Percentiles rank a stretch among this genome's conserved stretches.
Conservation (phyloP, 2,797 vertebrate species). For the Hozukius guyotensis region DNA sequence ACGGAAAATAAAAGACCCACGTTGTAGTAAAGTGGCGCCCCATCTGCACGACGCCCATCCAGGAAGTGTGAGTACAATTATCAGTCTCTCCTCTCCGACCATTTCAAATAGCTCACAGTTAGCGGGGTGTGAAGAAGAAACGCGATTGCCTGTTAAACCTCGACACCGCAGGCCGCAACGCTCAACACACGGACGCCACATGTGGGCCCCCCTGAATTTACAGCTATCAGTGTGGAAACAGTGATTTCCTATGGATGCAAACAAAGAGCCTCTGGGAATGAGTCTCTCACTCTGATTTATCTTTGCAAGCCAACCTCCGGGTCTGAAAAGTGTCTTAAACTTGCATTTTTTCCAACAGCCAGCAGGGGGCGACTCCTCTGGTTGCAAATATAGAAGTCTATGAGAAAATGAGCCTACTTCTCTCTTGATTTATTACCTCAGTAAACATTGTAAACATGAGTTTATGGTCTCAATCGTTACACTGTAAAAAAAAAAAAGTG, state of each 20-base stretch:
- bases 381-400: fast-evolving
- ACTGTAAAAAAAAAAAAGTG: too few species aligned
- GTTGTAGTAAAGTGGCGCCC: not conserved
- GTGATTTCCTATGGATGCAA: not conserved
- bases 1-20: not conserved
- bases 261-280: not conserved
- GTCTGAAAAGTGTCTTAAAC: too few species aligned
- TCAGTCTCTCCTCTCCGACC: conserved; percentile 41
- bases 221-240: not conserved
- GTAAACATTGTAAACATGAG: too few species aligned
- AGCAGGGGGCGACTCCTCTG: too few species aligned
- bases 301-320: too few species aligned
- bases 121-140: conserved; percentile 49
- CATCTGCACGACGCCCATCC: conserved; percentile 31
- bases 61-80: conserved; percentile 55
- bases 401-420: too few species aligned
- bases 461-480: too few species aligned
- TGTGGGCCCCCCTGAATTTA: conserved; percentile 33
- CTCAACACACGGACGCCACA: conserved; percentile 45
- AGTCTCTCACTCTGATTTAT: too few species aligned
- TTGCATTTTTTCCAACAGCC: too few species aligned
- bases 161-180: conserved; percentile 35
- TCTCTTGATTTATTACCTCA: too few species aligned
- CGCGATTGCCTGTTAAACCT: conserved; percentile 47
- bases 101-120: conserved; percentile 35